Base-by-base conservation (phyloP, 1,140 invertebrate genomes). In the Heliothis subflexa region DNA sequence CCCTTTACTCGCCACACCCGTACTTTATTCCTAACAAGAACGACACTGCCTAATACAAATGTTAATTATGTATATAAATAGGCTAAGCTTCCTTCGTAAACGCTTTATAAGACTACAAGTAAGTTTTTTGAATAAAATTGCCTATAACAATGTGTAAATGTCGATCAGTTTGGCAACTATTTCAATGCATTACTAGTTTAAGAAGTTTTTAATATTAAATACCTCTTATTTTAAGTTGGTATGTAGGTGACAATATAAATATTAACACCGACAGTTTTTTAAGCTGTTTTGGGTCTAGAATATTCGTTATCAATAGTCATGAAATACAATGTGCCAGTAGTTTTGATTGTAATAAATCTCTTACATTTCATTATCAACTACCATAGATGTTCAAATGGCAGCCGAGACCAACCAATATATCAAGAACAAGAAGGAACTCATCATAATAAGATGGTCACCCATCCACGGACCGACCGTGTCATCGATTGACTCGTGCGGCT, bases 21-120 rank as follows among this genome's bases (percentile, higher is more conserved):
- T 77, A 84, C 79, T 81, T 81, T 80, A 83, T 70, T 57, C 81
- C 82, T 86, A 87, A 85, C 83, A 86, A 78, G 80, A 80, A 74
- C 80, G 50, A 81, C 81, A 84, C 85, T 83, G 86, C 89, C 89
- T 88, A 90, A 78, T 89, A 86, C 79, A 84, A 76, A 90, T 92
- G 89, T 83, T 91, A 88, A 92, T 91, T 84, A 82, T 82, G 68
- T 84, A 79, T 86, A 88, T 86, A 88, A 84, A 83, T 88, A 75
- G 86, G 85, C 85, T 88, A 85, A 83, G 84, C 83, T 91, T 88
- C 87, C 87, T 89, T 87, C 82, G 59, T 77, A 73, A 84, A 79
- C 52, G 72, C 81, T 86, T 81, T 85, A 85, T 83, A 83, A 79
- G 81, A 55, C 62, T 59, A 66, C 52, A n/a, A 25, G 62, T 70